A percentile compares a stretch with the other conserved stretches of the same genome.
These are phyloP conservation scores for Choreutis nemorana DNA, from an alignment of 2,888 invertebrate genomes.

Conservation along the genomic window DNA sequence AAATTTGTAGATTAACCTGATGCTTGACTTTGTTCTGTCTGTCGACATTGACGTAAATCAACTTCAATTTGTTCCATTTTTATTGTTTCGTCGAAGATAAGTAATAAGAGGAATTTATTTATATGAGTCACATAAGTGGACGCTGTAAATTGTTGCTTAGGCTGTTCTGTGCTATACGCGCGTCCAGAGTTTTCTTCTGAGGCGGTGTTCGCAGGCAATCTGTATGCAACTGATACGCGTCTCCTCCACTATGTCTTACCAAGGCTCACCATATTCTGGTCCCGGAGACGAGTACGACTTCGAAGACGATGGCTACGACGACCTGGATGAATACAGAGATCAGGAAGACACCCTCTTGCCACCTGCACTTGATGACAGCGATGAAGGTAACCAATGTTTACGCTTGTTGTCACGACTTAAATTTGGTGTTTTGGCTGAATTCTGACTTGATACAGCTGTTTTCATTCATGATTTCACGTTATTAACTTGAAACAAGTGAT, in stretches of 20 bases:
- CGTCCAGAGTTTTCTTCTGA: constrained; percentile 41
- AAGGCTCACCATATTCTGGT: constrained; percentile 73
- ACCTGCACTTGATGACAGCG: constrained; percentile 69
- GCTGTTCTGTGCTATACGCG: constrained; percentile 22
- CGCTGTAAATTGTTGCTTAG: constrained; percentile 30
- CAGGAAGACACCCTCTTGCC: constrained; percentile 61
- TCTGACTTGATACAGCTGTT: no score
- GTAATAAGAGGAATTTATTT: constrained; percentile 36
- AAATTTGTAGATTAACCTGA: no score
- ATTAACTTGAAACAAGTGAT: no score
- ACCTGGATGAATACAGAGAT: constrained; percentile 73
- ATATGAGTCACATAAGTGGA: constrained; percentile 46
- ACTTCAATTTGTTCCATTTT: constrained; percentile 46
- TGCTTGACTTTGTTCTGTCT: no score
- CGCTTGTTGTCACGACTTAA: constrained; percentile 28
- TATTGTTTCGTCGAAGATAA: constrained; percentile 34
- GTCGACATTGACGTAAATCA: constrained; percentile 54
- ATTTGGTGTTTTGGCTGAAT: no score
- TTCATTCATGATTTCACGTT: no score
- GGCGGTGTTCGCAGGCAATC: constrained; percentile 49
- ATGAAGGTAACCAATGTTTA: constrained; percentile 65
- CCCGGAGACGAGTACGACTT: constrained; percentile 77
- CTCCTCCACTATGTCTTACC: constrained; percentile 70
- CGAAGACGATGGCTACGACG: constrained; percentile 77
- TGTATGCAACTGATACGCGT: constrained; percentile 66